phyloP scores from a whole-genome alignment of 1,140 invertebrate genomes.

The Oscheius sp. region DNA sequence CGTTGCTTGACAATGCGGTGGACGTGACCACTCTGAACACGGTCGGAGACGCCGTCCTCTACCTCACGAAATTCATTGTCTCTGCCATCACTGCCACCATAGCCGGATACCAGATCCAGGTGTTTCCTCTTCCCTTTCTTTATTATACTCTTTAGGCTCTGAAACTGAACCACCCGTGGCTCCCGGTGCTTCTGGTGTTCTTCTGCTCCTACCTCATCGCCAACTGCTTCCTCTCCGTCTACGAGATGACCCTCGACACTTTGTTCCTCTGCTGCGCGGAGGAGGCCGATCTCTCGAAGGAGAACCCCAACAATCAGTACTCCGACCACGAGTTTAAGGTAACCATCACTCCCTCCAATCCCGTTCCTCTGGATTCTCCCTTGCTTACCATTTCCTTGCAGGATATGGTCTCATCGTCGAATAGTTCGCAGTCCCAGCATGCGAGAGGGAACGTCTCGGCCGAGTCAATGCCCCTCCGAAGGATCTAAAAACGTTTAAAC shows the following conservation, averaged over 20 bases:
- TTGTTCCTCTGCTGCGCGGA: constrained; percentile 15
- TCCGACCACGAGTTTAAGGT: background rate
- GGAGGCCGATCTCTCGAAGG: background rate
- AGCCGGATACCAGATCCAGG: background rate
- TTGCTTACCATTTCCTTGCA: too few relatives aligned
- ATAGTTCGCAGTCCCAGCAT: too few relatives aligned
- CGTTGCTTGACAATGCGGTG: constrained; percentile 6
- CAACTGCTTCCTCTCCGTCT: constrained; percentile 17
- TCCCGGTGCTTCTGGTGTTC: background rate
- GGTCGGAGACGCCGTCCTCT: constrained; percentile 1
- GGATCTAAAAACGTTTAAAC: too few relatives aligned
- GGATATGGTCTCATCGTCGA: too few relatives aligned
- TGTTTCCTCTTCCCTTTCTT: background rate
- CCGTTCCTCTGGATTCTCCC: too few relatives aligned
- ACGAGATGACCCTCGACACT: constrained; percentile 13
- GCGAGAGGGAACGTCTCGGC: too few relatives aligned
- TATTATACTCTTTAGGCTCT: background rate
- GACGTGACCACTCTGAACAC: constrained; percentile 14
- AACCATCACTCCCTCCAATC: too few relatives aligned
- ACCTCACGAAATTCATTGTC: constrained; percentile 1
- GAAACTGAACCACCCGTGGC: background rate
- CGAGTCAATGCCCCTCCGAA: too few relatives aligned
- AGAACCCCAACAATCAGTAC: background rate
- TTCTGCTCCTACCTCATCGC: background rate
- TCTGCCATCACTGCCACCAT: background rate